A percentile compares a stretch with the other conserved stretches of the same genome.
These are phyloP conservation scores for Climacteris rufus DNA, from an alignment of 2,113 vertebrate genomes.

Conservation along the genomic window DNA sequence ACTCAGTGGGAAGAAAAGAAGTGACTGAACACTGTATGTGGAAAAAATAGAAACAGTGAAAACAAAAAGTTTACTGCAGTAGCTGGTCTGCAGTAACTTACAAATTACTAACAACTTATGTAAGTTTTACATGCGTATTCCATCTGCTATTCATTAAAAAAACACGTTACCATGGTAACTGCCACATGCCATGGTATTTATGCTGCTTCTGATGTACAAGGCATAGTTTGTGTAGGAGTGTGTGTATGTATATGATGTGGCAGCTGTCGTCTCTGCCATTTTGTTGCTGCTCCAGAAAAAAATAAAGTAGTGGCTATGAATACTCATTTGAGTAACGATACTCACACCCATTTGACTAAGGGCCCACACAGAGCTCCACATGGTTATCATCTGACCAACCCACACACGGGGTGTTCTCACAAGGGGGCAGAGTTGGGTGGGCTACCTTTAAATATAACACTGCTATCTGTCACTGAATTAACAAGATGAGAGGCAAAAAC, in stretches of 20 bases:
- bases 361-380: constrained; percentile 38
- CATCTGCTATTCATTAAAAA: constrained; percentile 83
- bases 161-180: constrained; percentile 76
- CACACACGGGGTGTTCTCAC: constrained; percentile 13
- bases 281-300: constrained; percentile 77
- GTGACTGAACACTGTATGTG: constrained; percentile 23
- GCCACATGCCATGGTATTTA: constrained; percentile 82
- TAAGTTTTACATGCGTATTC: constrained; percentile 82
- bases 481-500: not conserved
- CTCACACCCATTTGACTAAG: constrained; percentile 69
- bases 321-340: constrained; percentile 75
- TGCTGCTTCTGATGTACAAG: constrained; percentile 83
- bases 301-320: constrained; percentile 78
- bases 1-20: constrained; percentile 48
- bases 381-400: constrained; percentile 57
- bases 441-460: constrained; percentile 47
- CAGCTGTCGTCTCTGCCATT: constrained; percentile 84
- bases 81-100: constrained; percentile 80
- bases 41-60: constrained; percentile 68
- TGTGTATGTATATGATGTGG: constrained; percentile 81
- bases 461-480: constrained; percentile 8
- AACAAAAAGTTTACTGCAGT: constrained; percentile 77
- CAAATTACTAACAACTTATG: constrained; percentile 84
- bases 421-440: constrained; percentile 21
- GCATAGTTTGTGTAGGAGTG: constrained; percentile 81